Conservation (phyloP, 1,140 invertebrate species). For the Planococcus citri region DNA sequence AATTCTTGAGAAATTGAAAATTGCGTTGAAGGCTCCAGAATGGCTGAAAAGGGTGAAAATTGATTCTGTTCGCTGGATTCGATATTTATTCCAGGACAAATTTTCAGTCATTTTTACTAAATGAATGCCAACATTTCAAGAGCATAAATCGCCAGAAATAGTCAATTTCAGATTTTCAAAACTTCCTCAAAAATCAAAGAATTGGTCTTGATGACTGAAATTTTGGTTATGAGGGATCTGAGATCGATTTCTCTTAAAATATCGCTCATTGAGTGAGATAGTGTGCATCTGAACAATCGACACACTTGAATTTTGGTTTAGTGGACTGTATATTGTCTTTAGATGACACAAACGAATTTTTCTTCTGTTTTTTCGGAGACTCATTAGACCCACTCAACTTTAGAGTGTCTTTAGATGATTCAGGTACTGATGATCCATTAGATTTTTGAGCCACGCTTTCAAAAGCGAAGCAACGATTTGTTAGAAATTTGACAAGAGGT, state of each 20-base stretch:
- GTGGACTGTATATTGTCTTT: not conserved
- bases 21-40: too few relatives aligned
- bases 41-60: too few relatives aligned
- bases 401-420: not conserved
- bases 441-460: not conserved
- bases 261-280: not conserved
- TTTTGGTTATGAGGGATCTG: too few relatives aligned
- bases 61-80: too few relatives aligned
- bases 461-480: not conserved
- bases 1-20: too few relatives aligned
- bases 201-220: too few relatives aligned
- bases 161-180: too few relatives aligned
- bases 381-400: not conserved
- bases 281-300: not conserved
- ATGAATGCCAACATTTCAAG: too few relatives aligned
- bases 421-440: not conserved
- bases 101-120: too few relatives aligned
- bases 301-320: not conserved
- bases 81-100: too few relatives aligned
- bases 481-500: not conserved
- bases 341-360: not conserved
- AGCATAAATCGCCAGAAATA: too few relatives aligned
- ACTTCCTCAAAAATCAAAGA: too few relatives aligned
- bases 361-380: not conserved
- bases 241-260: not conserved